Conservation (phyloP, 2,888 invertebrate species). For the Oscheius sp. region DNA sequence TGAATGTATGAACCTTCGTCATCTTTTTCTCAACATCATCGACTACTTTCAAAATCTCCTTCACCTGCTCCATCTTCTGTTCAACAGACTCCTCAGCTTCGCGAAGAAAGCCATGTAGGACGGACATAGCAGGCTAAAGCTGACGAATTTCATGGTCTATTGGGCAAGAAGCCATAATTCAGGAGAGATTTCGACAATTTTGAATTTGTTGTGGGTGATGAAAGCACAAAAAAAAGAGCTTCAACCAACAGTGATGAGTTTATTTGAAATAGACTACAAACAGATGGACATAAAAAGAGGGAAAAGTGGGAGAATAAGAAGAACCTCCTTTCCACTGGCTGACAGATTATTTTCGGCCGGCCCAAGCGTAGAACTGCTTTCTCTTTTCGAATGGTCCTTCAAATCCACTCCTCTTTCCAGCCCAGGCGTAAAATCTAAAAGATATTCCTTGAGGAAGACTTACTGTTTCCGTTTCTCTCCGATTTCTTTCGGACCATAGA, state of each 20-base stretch:
- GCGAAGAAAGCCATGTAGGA: neutral
- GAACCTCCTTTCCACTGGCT: too few relatives aligned
- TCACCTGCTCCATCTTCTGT: neutral
- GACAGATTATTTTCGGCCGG: slow-evolving; percentile 25
- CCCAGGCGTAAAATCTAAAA: slow-evolving; percentile 35
- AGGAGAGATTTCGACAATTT: neutral
- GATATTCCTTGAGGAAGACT: neutral
- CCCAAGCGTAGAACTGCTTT: slow-evolving; percentile 37
- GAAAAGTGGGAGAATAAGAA: neutral
- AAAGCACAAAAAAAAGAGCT: neutral
- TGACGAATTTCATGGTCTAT: slow-evolving; percentile 6
- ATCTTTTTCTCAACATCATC: slow-evolving; percentile 8
- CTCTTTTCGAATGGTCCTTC: slow-evolving; percentile 16
- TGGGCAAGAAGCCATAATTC: neutral
- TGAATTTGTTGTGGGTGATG: neutral
- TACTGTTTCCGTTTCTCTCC: slow-evolving; percentile 32
- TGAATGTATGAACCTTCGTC: neutral
- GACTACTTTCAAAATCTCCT: neutral
- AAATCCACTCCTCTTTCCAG: slow-evolving; percentile 31
- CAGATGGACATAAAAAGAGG: neutral
- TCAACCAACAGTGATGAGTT: neutral
- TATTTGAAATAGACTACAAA: neutral
- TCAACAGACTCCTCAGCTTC: slow-evolving; percentile 2
- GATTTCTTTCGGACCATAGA: slow-evolving; percentile 21
- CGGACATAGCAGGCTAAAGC: slow-evolving; percentile 4